Base-by-base conservation (phyloP, 2,797 vertebrate species). In the Austrolebias charrua region DNA sequence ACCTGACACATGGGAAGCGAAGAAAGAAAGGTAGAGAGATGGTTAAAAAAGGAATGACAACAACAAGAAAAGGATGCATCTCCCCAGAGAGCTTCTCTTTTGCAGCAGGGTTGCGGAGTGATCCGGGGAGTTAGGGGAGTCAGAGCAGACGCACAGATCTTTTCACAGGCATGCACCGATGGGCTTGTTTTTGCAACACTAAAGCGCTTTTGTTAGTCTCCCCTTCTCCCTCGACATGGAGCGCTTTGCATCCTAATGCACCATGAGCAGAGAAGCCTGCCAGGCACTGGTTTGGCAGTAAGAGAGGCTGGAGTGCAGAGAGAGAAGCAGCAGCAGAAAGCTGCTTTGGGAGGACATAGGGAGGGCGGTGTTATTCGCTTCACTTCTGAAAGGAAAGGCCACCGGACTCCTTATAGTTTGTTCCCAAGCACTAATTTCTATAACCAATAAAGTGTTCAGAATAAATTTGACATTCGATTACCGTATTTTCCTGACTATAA, bases 101-200 rank as follows among this genome's bases (percentile, higher is more conserved):
- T 83, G 84, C 60, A 75, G 66, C 69, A 67, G 83, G 67, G 64
- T 75, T 83, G 76, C 54, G 72, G 80, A 89, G 86, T 74, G 86
- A 79, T 84, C 88, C 80, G 53, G 77, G 79, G 79, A 88, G 83
- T 87, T 85, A 63, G 75, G 77, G 63, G 79, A 88, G 89, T 86
- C 85, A 65, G 76, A 89, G 90, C 89, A 90, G 89, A 87, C 83
- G 76, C 86, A 80, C 88, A 88, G 89, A 90, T 92, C 86, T 91
- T 90, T 93, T 93, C 90, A 90, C 78, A 84, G 91, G 72, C 89
- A 91, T 80, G 90, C 90, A 90, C 89, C 80, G 77, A 89, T 90
- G 86, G 89, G 89, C 91, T 92, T 92, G 90, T 93, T 92, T 92
- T 90, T 86, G 87, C 86, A 91, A 91, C 90, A 90, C 87, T 92